Evolutionary conservation across 2,113 vertebrate species (phyloP).

Genomic region (Plotosus lineatus): DNA sequence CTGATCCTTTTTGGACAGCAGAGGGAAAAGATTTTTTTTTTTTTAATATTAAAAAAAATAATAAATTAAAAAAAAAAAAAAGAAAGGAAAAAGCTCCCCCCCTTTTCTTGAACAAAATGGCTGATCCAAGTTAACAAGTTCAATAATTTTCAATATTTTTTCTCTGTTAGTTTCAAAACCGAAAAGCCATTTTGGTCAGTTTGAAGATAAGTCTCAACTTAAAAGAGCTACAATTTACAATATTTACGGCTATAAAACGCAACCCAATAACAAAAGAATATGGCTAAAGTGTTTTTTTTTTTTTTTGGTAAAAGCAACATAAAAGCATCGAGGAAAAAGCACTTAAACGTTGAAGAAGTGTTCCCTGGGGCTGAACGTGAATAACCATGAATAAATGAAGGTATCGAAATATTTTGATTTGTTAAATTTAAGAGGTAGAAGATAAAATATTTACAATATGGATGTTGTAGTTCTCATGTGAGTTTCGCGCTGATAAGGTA

Average conservation of each 20-base stretch:
- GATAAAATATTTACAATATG: constrained; percentile 4
- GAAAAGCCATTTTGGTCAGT: constrained; percentile 25
- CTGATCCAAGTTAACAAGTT: background rate
- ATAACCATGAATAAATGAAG: background rate
- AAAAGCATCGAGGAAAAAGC: background rate
- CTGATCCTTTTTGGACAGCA: background rate
- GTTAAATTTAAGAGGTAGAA: constrained; percentile 46
- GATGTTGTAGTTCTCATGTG: background rate
- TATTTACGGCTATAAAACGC: background rate
- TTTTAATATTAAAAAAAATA: too few species aligned
- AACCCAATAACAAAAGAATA: constrained; percentile 7
- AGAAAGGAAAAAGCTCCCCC: background rate
- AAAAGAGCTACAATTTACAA: background rate
- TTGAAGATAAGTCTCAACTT: constrained; percentile 13
- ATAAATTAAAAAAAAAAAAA: background rate
- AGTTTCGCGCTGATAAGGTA: background rate
- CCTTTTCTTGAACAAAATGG: constrained; percentile 1
- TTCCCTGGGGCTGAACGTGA: background rate
- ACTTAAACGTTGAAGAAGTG: constrained; percentile 2
- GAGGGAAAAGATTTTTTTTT: too few species aligned
- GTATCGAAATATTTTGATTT: constrained; percentile 34
- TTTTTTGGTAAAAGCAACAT: constrained; percentile 22
- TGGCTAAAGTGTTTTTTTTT: constrained; percentile 11
- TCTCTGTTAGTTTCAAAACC: background rate
- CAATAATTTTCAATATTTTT: background rate